Evolutionary conservation across 2,797 vertebrate genomes (phyloP).

Genomic region (Vultur gryphus): DNA sequence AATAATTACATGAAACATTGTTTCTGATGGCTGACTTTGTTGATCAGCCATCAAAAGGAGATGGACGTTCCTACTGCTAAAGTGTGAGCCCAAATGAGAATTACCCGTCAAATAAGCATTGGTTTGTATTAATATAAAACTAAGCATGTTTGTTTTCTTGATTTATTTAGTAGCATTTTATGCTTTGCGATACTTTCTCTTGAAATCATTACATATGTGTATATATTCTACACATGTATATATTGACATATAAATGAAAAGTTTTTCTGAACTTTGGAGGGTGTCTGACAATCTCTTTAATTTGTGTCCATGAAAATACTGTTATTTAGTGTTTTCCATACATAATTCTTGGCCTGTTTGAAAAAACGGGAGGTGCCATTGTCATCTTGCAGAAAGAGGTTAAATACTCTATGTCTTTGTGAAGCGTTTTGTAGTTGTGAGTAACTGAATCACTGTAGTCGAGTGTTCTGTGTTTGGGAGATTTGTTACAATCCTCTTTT

Average conservation of each 20-base stretch:
- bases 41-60: neutral
- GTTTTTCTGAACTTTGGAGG: neutral
- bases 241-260: neutral
- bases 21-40: neutral
- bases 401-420: rapidly evolving
- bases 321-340: neutral
- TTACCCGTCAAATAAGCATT: neutral
- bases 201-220: neutral
- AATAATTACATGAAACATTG: neutral
- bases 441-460: neutral
- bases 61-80: neutral
- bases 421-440: neutral
- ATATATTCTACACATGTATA: neutral
- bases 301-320: neutral
- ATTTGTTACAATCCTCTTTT: neutral
- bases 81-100: neutral
- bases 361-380: neutral
- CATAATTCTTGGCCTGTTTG: neutral
- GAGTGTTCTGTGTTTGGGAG: neutral
- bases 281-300: neutral
- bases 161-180: neutral
- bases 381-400: neutral
- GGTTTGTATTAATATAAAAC: neutral
- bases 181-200: neutral
- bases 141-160: neutral